Base-by-base conservation (phyloP, 37 sponge, comb jelly and placozoan species). In the Haliclona indistincta region DNA sequence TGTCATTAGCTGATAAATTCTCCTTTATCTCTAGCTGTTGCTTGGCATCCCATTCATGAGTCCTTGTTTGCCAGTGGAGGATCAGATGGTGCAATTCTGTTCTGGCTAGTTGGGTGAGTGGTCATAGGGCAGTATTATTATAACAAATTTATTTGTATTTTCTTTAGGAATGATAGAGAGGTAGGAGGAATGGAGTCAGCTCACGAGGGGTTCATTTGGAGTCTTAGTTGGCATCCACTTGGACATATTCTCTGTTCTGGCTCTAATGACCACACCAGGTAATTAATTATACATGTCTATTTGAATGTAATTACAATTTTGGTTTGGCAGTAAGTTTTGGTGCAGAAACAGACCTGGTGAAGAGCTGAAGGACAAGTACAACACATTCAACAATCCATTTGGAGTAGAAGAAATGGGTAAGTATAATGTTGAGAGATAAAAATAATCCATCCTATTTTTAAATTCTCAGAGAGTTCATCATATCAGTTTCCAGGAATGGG, bases 1-100 rank as follows among this genome's bases (percentile, higher is more conserved):
- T 11, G 17, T 49, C 11, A 19, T 17, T 17, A 19, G 52, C 52
- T 19, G 67, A 11, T 38, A 13, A 66, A 36, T 38, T 8, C 5
- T 38, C 63, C 15, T 45, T 10, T 35, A 26, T 65, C 17, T 74
- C 4, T 75, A 94, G 95, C 87, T 38, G 73, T 92, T 8, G 69
- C 95, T 7, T 97, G 99, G 99, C 99, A 97, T 58, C 99, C 99
- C 22, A 70, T 97, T 13, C 99, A 97, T 55, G 95, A 94, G 81
- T 54, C 49, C 29, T 44, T 97, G 43, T 89, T 95, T 71, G 93
- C 89, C 60, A 95, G 95, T 58, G 99, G 95, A 32, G 99, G 95
- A 4, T 79, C 84, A 38, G 99, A 97, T 44, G 99, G 99, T 22
- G 76, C 93, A 39, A 83, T 97, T 13, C 81, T 89, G 64, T 97